These are phyloP conservation scores for Tapera naevia DNA, from an alignment of 2,797 vertebrate genomes.

Conservation along the genomic window DNA sequence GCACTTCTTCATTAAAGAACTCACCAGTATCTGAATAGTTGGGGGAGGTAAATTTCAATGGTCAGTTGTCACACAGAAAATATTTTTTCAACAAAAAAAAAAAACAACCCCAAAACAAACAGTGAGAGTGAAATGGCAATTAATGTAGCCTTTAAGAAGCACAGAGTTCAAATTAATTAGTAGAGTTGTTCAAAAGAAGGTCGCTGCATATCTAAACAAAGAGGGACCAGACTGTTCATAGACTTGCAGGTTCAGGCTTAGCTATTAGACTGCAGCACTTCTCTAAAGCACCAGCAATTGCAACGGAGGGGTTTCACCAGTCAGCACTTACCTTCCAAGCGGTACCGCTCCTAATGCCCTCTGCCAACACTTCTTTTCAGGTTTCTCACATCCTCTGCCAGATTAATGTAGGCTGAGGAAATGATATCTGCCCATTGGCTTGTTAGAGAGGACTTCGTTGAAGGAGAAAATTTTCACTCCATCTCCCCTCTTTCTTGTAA, in stretches of 20 bases:
- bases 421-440: not conserved
- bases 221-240: not conserved
- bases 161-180: not conserved
- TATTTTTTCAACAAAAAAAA: not conserved
- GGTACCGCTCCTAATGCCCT: not conserved
- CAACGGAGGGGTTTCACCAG: rapidly evolving
- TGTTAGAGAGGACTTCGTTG: not conserved
- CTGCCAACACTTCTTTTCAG: rapidly evolving
- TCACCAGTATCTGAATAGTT: not conserved
- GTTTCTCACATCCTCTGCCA: rapidly evolving
- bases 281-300: not conserved
- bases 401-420: not conserved
- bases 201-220: rapidly evolving
- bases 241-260: not conserved
- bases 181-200: not conserved
- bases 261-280: not conserved
- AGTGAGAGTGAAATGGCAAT: not conserved
- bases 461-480: not conserved
- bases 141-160: not conserved
- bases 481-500: not conserved
- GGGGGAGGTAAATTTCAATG: not conserved
- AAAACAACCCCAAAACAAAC: not conserved
- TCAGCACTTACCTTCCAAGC: not conserved
- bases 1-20: not conserved
- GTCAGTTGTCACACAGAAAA: not conserved